Conservation (phyloP, 2,797 vertebrate genomes). For the Protosalanx chinensis region DNA sequence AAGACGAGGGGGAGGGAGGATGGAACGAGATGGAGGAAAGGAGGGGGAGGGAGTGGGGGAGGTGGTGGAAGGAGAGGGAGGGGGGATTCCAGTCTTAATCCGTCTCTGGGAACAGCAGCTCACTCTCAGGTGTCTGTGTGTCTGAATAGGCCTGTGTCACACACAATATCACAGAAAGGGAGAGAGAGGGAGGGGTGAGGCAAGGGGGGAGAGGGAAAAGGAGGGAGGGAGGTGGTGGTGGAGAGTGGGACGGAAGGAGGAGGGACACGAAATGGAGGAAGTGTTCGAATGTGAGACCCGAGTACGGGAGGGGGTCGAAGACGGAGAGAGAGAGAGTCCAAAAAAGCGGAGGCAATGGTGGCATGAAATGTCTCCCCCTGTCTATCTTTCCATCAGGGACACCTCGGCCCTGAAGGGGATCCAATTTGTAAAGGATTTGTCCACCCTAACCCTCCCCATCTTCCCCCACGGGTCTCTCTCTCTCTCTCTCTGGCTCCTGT, state of each 20-base stretch:
- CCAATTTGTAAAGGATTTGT: constrained; percentile 64
- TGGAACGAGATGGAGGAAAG: not conserved
- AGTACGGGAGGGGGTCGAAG: not conserved
- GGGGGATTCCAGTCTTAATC: constrained; percentile 65
- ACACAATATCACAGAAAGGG: constrained; percentile 2
- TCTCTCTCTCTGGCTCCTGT: constrained; percentile 34
- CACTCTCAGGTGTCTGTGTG: constrained; percentile 66
- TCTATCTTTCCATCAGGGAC: constrained; percentile 42
- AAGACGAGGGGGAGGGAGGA: constrained; percentile 8
- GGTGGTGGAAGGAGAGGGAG: constrained; percentile 40
- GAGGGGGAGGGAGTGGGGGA: constrained; percentile 23
- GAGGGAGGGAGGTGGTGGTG: constrained; percentile 6
- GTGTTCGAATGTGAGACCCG: not conserved
- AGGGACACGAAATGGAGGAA: not conserved
- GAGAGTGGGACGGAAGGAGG: not conserved
- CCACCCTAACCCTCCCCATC: constrained; percentile 16
- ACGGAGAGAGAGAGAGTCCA: not conserved
- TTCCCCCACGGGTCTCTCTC: constrained; percentile 3
- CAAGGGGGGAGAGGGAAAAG: too few relatives aligned
- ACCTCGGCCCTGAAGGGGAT: constrained; percentile 49
- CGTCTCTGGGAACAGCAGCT: constrained; percentile 58
- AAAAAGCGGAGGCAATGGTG: constrained; percentile 3
- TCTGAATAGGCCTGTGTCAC: constrained; percentile 64
- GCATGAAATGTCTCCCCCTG: constrained; percentile 26
- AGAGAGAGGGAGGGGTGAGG: not conserved